Evolutionary conservation across 2,113 vertebrate species (phyloP).

Genomic region (Sylvia atricapilla): DNA sequence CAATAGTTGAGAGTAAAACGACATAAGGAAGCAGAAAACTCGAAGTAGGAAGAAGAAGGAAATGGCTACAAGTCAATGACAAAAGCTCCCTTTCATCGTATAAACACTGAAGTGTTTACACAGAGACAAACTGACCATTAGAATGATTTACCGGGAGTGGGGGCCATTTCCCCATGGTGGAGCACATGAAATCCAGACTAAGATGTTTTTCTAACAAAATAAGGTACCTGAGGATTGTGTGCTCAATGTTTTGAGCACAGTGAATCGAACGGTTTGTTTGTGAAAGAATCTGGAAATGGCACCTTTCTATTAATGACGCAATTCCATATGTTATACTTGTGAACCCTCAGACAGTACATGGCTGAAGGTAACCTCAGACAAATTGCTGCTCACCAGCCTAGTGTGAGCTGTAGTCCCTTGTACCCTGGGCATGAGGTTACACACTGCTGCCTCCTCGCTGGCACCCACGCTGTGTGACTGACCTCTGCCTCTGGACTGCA

Average conservation of each 20-base stretch:
- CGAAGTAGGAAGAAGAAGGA: constrained; percentile 1
- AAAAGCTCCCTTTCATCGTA: not conserved
- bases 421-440: not conserved
- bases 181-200: not conserved
- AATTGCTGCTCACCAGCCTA: not conserved
- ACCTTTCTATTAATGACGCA: not conserved
- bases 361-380: not conserved
- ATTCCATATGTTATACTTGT: not conserved
- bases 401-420: not conserved
- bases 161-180: not conserved
- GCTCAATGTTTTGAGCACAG: not conserved
- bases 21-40: not conserved
- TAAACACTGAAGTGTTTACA: constrained; percentile 24
- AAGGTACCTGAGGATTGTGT: not conserved
- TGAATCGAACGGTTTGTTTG: not conserved
- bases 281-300: not conserved
- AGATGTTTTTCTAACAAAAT: not conserved
- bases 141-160: not conserved
- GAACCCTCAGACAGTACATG: not conserved
- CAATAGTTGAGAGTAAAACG: not conserved
- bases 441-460: not conserved
- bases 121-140: not conserved
- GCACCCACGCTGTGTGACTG: fast-evolving
- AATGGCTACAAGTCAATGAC: not conserved
- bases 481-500: not conserved